Evolutionary conservation across 2,888 invertebrate genomes (phyloP), one percentile per base, ranked within the genome.

Genomic region (Operophtera brumata): DNA sequence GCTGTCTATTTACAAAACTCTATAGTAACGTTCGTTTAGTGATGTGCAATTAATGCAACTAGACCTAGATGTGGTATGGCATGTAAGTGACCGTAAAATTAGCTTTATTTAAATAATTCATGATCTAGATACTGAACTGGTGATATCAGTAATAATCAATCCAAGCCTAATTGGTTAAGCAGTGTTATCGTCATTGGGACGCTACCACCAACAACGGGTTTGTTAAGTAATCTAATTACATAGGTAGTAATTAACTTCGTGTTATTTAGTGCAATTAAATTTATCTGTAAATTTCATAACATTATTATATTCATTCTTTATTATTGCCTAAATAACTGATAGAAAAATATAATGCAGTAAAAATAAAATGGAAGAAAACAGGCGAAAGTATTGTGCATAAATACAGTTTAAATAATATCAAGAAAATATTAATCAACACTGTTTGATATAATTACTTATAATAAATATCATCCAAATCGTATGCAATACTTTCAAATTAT

Each of bases 121-220:
- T 54, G 48, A 52, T 56, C 53, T 50, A 44, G 59, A 46, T 57
- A 61, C 54, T 57, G 50, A 47, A 53, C 41, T 43, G 34, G 50
- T 37, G 43, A 47, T 53, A 47, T 53, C 57, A 59, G 54, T 56
- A 59, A 61, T 50, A 59, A 67, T 65, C 64, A 62, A 65, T 70
- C 57, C 56, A 76, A 76, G 77, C 75, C 70, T 76, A 73, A 72
- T 73, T 78, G 80, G 80, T 80, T 75, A 86, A 84, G 83, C 87
- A 88, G 86, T 88, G 88, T 88, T 88, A 88, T 82, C 86, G 85
- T 77, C 82, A 75, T 77, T 75, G 78, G 73, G 72, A 82, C 80
- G 80, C 78, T 73, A 78, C 76, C 78, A 78, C 78, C 80, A 81
- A 82, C 80, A 81, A 82, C 78, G 78, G 76, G 70, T 69, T 71